Evolutionary conservation across 2,113 vertebrate genomes (phyloP), one percentile per base, ranked within the genome.

Genomic region (Bufo gargarizans): DNA sequence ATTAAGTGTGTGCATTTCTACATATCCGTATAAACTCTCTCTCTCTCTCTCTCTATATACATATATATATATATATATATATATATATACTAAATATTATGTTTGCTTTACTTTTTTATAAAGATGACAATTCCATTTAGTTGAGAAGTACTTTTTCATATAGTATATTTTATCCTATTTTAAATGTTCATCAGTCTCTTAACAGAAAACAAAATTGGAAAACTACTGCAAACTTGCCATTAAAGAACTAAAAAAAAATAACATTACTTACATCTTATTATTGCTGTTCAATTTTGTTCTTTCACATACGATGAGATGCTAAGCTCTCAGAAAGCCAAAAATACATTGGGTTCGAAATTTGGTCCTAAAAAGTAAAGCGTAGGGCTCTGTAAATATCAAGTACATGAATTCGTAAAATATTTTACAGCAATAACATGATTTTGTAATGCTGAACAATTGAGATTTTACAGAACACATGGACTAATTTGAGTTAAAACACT

Each of bases 361-460:
- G 0, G 43, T 2, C 20, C 22, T 59, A 89, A 79, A 88, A 90
- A 91, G 6, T 69, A 89, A 86, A 91, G 50, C 19, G 89, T 71
- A 89, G 74, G 72, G 87, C 82, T 82, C 61, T 78, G 82, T 89
- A 89, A 91, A 92, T 91, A 89, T 8, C 82, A 90, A 67, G 12
- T 91, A 84, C 80, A 88, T 87, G 84, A 43, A 84, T 58, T 16
- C 84, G 74, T 65, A 9, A 77, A 84, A 47, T 84, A 78, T 78
- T 65, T 20, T 84, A 55, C 20, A 89, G 82, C 47, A 89, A 84
- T 17, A 89, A 84, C 79, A 89, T 58, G 33, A 84, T 19, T 61
- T 71, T 78, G 8, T 84, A 84, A 74, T 55, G 61, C 72, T 45
- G 82, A 76, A 76, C 80, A 82, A 74, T 74, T 88, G 61, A 50